phyloP scores from a whole-genome alignment of 2,113 vertebrate species.

The Stictonetta naevosa region DNA sequence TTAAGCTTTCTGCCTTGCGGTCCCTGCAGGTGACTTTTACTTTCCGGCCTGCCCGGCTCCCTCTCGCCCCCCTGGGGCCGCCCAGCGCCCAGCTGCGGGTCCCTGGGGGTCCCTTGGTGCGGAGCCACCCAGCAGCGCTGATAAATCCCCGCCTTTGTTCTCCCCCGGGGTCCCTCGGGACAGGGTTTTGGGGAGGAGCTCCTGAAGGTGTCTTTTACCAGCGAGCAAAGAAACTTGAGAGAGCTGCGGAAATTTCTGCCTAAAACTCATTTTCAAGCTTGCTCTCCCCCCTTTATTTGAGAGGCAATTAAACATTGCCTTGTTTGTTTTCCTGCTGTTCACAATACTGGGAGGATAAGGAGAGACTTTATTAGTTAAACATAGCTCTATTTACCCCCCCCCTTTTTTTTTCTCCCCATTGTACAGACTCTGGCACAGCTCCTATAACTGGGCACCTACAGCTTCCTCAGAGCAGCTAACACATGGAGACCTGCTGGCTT shows the following conservation, averaged over 20 bases:
- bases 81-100: too few species aligned
- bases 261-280: neutral
- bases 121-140: too few species aligned
- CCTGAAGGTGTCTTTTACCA: neutral
- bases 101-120: too few species aligned
- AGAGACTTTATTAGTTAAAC: neutral
- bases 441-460: neutral
- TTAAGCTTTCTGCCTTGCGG: neutral
- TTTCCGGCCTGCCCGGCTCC: slow-evolving; percentile 17
- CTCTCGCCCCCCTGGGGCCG: neutral
- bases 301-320: neutral
- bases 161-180: neutral
- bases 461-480: neutral
- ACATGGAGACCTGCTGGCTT: neutral
- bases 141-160: neutral
- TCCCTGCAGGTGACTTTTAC: slow-evolving; percentile 48
- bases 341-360: accelerated
- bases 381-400: neutral
- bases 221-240: neutral
- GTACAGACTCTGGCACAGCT: neutral
- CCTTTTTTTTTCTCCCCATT: neutral
- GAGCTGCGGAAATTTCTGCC: neutral
- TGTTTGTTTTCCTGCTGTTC: neutral
- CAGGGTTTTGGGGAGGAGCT: neutral
- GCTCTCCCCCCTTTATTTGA: neutral